Percentiles rank a stretch among this genome's conserved stretches.
Evolutionary conservation across 2,113 vertebrate genomes (phyloP).

Genomic region (Phalacrocorax pelagicus): DNA sequence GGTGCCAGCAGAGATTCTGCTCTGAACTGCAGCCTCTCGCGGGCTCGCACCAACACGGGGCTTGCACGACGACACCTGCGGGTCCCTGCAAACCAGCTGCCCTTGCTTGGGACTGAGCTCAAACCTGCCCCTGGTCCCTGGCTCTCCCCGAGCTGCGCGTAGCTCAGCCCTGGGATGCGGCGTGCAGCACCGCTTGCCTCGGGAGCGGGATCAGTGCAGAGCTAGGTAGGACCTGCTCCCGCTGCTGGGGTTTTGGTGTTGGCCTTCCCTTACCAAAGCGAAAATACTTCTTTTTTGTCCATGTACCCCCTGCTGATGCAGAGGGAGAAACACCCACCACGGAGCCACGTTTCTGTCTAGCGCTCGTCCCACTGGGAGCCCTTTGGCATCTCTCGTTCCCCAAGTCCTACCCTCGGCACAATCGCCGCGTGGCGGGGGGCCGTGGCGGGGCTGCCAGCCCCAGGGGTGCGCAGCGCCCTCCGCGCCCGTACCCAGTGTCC

Average conservation of each 20-base stretch:
- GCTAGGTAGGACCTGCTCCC: not conserved
- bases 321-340: fast-evolving
- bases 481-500: fast-evolving
- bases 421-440: fast-evolving
- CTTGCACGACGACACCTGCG: not conserved
- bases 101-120: not conserved
- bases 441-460: not conserved
- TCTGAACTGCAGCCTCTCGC: not conserved
- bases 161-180: fast-evolving
- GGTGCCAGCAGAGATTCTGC: not conserved
- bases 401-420: not conserved
- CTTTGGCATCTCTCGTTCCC: not conserved
- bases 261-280: not conserved
- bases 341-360: not conserved
- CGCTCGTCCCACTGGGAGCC: not conserved
- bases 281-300: not conserved
- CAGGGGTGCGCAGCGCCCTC: fast-evolving
- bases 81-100: not conserved
- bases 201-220: not conserved
- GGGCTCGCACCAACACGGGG: not conserved
- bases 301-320: not conserved
- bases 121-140: not conserved
- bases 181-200: fast-evolving
- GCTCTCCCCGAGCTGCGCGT: fast-evolving
- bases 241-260: not conserved